A percentile compares a stretch with the other conserved stretches of the same genome.
These are phyloP conservation scores for Bolborhynchus lineola DNA, from an alignment of 2,113 vertebrate species.

Conservation along the genomic window DNA sequence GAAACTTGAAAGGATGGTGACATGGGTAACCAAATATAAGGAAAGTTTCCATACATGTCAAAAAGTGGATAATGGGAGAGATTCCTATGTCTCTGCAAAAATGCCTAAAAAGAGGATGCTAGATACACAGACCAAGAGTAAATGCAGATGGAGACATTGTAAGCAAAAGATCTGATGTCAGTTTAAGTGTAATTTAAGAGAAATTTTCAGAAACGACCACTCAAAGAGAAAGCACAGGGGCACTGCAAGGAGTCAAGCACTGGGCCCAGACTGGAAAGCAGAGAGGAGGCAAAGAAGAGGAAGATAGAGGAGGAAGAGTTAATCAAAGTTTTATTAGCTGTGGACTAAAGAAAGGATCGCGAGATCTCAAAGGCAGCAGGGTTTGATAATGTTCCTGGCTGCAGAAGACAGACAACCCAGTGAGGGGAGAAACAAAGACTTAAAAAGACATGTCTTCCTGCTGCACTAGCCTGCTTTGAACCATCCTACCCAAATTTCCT, in stretches of 20 bases:
- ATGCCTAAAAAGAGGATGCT: not conserved
- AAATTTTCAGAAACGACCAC: not conserved
- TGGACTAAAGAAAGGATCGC: not conserved
- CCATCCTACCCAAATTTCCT: not conserved
- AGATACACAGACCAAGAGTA: not conserved
- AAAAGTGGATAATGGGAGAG: not conserved
- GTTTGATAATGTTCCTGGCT: not conserved
- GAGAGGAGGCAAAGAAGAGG: not conserved
- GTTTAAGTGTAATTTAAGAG: not conserved
- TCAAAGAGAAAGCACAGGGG: not conserved
- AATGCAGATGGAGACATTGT: not conserved
- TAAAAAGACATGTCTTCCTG: not conserved
- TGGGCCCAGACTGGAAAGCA: not conserved
- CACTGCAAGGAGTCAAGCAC: not conserved
- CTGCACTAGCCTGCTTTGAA: not conserved
- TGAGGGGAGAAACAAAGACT: not conserved
- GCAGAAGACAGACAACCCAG: not conserved
- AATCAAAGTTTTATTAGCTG: not conserved
- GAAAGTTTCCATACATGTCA: not conserved
- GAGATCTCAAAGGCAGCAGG: not conserved
- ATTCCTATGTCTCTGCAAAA: not conserved
- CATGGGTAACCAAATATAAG: not conserved
- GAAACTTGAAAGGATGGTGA: not conserved
- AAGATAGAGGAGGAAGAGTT: not conserved
- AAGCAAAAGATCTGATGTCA: not conserved